Conservation (phyloP, 2,113 vertebrate genomes). For the Catagonus wagneri region DNA sequence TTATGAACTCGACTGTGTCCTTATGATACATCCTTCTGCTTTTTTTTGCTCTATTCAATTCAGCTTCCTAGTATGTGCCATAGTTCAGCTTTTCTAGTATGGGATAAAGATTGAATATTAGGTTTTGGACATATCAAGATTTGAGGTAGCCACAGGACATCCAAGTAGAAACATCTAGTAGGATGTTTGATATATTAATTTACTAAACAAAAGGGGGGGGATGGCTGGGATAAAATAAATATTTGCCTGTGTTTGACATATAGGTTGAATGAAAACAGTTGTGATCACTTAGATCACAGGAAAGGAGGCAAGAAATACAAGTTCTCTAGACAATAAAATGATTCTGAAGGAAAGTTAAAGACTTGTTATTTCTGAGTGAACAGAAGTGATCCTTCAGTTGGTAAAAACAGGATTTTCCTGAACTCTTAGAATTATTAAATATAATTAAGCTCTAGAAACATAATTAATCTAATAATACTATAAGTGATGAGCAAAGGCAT, state of each 20-base stretch:
- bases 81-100: background rate
- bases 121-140: background rate
- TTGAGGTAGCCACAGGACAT: background rate
- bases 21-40: background rate
- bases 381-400: background rate
- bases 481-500: background rate
- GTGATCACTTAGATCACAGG: background rate
- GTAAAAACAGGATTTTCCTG: background rate
- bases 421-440: slow-evolving; percentile 6
- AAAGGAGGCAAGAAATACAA: background rate
- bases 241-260: background rate
- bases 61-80: background rate
- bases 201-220: background rate
- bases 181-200: background rate
- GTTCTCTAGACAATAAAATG: background rate
- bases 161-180: background rate
- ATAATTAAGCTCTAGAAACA: background rate
- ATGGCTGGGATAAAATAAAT: background rate
- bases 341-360: background rate
- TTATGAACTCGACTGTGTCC: background rate
- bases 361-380: background rate
- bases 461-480: background rate
- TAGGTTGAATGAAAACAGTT: background rate
- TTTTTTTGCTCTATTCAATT: background rate
- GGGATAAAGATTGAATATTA: background rate